Evolutionary conservation across 1,140 invertebrate genomes (phyloP).

Genomic region (Hydropsyche tenuis): DNA sequence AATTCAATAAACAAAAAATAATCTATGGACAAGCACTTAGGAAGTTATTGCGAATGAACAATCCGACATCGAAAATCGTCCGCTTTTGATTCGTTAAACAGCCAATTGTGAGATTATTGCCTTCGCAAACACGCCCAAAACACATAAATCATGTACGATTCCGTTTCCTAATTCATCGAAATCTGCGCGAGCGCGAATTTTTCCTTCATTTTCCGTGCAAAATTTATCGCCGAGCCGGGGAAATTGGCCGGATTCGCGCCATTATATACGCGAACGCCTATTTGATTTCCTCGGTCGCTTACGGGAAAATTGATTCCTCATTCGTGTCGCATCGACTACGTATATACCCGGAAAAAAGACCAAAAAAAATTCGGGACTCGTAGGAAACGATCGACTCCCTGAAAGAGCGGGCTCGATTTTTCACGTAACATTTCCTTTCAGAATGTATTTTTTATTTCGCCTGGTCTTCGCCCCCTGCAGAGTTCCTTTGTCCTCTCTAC

Average conservation of each 20-base stretch:
- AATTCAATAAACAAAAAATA: too few relatives aligned
- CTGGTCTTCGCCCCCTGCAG: background rate
- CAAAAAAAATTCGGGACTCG: too few relatives aligned
- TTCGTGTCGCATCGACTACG: constrained; percentile 9
- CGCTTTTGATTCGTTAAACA: too few relatives aligned
- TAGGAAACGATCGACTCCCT: too few relatives aligned
- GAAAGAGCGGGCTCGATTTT: constrained; percentile 14
- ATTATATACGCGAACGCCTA: background rate
- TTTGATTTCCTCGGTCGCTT: background rate
- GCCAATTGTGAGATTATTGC: too few relatives aligned
- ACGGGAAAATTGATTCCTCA: background rate
- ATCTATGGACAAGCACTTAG: too few relatives aligned
- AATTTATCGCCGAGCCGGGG: background rate
- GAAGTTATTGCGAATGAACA: too few relatives aligned
- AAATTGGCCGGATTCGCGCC: background rate
- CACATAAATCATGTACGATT: too few relatives aligned
- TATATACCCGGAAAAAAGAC: too few relatives aligned
- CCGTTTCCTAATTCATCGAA: too few relatives aligned
- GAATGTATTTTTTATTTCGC: background rate
- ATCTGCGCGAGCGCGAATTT: background rate
- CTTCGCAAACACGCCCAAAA: too few relatives aligned
- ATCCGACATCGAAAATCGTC: too few relatives aligned
- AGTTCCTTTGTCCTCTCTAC: constrained; percentile 1
- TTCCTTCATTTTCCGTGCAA: background rate
- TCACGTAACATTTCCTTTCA: background rate